Base-by-base conservation (phyloP, 1,140 invertebrate genomes). In the Thaumetopoea pityocampa region DNA sequence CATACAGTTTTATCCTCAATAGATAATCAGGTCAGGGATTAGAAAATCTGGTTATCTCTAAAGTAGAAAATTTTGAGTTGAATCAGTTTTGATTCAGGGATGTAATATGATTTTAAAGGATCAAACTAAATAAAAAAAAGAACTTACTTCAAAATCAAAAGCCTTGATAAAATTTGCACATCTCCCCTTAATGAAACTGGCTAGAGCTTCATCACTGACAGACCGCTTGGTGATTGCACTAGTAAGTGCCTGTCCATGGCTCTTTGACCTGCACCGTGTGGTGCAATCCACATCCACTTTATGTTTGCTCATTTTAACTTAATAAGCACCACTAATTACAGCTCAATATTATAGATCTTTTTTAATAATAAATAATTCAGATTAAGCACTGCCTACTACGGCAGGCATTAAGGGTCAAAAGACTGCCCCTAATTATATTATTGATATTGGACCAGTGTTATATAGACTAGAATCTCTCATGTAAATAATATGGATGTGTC, bases 161-260 rank as follows among this genome's bases (percentile, higher is more conserved):
- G 86, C 84, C 34, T 86, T 86, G 12, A 81, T 74, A 61, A 88
- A 90, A 66, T 88, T 88, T 15, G 76, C 64, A 70, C 91, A 93
- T 45, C 86, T 85, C 18, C 73, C 77, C 44, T 81, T 84, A 15
- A 91, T 83, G 48, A 86, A 90, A 16, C 86, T 82, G 20, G 88
- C 86, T 8, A 90, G 63, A 23, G 88, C 81, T 32, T 67, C 56
- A 69, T 89, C 87, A 20, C 54, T 81, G n/a, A 89, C 79, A 40
- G 82, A 74, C 61, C 87, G 68, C 66, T 89, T 88, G 0, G 89
- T 89, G 16, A 91, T 85, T 4, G 88, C 87, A 61, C 87, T 78
- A 30, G 87, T 89, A 1, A 92, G 60, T 26, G 85, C 65, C 23
- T 86, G 76, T n/a, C 88, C 90, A 69, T 92, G 91, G 33, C 74